Percentiles rank a stretch among this genome's conserved stretches.
These are phyloP conservation scores for Hirtodrosophila alboralis DNA, from an alignment of 2,888 invertebrate species.

Conservation along the genomic window DNA sequence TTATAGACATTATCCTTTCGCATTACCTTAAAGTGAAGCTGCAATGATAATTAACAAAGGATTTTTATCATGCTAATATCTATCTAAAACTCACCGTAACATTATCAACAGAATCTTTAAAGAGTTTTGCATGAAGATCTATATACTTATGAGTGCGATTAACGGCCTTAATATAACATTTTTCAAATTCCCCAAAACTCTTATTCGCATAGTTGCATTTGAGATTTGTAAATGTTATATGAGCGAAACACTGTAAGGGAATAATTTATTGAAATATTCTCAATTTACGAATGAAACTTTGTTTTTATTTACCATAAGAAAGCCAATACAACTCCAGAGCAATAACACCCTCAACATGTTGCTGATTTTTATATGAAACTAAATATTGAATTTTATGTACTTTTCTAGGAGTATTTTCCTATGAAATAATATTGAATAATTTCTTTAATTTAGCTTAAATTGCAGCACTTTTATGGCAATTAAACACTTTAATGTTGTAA, in stretches of 20 bases:
- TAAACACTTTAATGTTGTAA: constrained; percentile 9
- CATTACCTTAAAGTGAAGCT: constrained; percentile 22
- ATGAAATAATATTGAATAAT: too few species aligned
- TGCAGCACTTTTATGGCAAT: constrained; percentile 4
- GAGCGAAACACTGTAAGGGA: constrained; percentile 12
- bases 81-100: constrained; percentile 25
- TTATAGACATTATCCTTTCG: constrained; percentile 45
- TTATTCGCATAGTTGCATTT: constrained; percentile 27
- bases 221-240: constrained; percentile 53
- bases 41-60: background rate
- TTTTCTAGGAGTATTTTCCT: background rate
- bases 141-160: constrained; percentile 56
- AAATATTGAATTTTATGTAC: background rate
- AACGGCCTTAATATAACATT: constrained; percentile 48
- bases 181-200: background rate
- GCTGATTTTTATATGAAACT: background rate
- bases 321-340: background rate
- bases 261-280: fast-evolving
- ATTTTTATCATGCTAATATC: too few species aligned
- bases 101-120: background rate
- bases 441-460: background rate
- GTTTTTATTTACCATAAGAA: constrained; percentile 17
- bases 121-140: constrained; percentile 6
- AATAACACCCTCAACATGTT: constrained; percentile 6
- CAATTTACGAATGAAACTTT: too few species aligned